phyloP scores from a whole-genome alignment of 2,888 invertebrate genomes.

The Eumerus sabulonum region DNA sequence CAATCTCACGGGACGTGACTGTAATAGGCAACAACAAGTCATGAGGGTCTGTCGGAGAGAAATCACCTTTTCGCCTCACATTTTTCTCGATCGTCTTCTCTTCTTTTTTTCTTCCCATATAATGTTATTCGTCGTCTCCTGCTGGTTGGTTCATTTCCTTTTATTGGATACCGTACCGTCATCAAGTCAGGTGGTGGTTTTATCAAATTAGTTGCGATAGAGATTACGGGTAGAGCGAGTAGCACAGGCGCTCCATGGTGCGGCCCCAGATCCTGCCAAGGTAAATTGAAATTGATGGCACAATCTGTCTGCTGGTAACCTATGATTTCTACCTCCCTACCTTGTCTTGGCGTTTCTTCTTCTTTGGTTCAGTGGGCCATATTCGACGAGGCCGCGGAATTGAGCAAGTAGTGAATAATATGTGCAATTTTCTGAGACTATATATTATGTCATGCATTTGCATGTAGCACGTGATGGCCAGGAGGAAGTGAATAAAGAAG shows the following conservation, averaged over 20 bases:
- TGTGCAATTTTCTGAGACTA: conserved; percentile 57
- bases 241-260: neutral
- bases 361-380: neutral
- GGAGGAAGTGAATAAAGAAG: neutral
- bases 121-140: conserved; percentile 33
- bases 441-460: conserved; percentile 43
- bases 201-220: conserved; percentile 64
- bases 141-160: conserved; percentile 50
- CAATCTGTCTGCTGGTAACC: conserved; percentile 55
- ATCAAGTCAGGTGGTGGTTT: conserved; percentile 56
- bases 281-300: conserved; percentile 65
- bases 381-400: neutral
- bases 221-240: conserved; percentile 27
- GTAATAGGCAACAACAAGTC: conserved; percentile 53
- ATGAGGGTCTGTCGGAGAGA: conserved; percentile 27
- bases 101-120: neutral
- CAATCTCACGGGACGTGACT: conserved; percentile 65
- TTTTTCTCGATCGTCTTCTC: conserved; percentile 5
- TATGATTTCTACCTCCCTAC: conserved; percentile 38
- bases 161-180: conserved; percentile 47
- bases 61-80: conserved; percentile 45
- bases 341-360: conserved; percentile 20
- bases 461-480: conserved; percentile 26
- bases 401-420: conserved; percentile 44
- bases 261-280: conserved; percentile 30